Conservation (phyloP, 2,113 vertebrate genomes). For the Antechinus stuartii region DNA sequence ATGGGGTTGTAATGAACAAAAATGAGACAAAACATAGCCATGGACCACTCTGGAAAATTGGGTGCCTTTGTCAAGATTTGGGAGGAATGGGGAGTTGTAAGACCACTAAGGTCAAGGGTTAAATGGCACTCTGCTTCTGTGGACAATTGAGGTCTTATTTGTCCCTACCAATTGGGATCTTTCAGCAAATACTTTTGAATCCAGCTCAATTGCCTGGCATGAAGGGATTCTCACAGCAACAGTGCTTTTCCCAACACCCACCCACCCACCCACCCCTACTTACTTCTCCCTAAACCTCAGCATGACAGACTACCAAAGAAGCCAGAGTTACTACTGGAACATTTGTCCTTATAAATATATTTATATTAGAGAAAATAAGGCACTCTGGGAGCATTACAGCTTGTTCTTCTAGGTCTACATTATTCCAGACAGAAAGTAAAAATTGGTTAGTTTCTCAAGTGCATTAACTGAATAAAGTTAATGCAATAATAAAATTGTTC, state of each 20-base stretch:
- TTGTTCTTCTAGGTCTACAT: constrained; percentile 78
- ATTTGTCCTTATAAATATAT: constrained; percentile 85
- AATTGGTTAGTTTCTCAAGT: constrained; percentile 84
- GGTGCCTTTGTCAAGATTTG: neutral
- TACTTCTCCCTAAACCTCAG: constrained; percentile 33
- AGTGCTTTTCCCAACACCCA: neutral
- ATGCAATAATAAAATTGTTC: constrained; percentile 67
- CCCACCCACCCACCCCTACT: neutral
- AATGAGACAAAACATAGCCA: constrained; percentile 32
- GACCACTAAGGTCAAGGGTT: neutral
- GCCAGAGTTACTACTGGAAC: constrained; percentile 73
- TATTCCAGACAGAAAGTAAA: constrained; percentile 79
- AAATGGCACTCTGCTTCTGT: too few relatives aligned
- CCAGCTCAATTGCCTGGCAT: neutral
- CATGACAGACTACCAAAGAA: constrained; percentile 53
- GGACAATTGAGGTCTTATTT: neutral
- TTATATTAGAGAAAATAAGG: constrained; percentile 84
- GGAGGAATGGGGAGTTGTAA: neutral
- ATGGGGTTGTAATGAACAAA: neutral
- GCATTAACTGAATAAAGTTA: constrained; percentile 79
- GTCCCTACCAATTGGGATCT: neutral
- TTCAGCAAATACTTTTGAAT: neutral
- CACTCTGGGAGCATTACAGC: constrained; percentile 82
- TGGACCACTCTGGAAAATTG: neutral
- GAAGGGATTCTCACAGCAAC: neutral